Conservation (phyloP, 2,888 invertebrate genomes). For the Laspeyria flexula region DNA sequence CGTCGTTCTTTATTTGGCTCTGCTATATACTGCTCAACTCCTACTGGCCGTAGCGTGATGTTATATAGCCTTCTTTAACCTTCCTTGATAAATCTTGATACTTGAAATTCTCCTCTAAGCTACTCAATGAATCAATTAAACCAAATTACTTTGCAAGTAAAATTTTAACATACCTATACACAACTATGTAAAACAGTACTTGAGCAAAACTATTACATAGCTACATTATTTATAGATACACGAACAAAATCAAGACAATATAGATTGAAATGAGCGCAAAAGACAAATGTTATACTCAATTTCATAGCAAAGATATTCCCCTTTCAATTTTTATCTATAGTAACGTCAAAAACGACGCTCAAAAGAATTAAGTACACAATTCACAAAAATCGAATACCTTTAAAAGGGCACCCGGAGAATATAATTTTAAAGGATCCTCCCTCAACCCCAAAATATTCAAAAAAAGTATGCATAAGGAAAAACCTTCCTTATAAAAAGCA, state of each 20-base stretch:
- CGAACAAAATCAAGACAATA: neutral
- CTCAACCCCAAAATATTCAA: constrained; percentile 23
- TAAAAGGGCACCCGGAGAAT: constrained; percentile 1
- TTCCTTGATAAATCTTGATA: no score
- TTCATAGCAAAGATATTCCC: neutral
- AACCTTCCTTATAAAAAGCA: constrained; percentile 21
- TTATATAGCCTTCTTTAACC: no score
- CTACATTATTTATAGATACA: no score
- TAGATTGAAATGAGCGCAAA: neutral
- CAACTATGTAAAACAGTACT: no score
- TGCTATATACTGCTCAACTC: no score
- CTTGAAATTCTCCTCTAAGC: no score
- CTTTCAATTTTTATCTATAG: neutral
- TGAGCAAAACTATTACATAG: no score
- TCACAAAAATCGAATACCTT: constrained; percentile 13
- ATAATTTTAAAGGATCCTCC: constrained; percentile 20
- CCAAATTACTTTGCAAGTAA: no score
- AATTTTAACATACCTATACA: no score
- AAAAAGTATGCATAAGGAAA: constrained; percentile 34
- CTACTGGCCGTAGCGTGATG: no score
- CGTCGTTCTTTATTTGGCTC: no score
- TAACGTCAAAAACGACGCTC: neutral
- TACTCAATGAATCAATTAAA: no score
- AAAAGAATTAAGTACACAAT: constrained; percentile 9
- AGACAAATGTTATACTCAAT: neutral